Base-by-base conservation (phyloP, 2,797 vertebrate species). In the Distichodus sexfasciatus region DNA sequence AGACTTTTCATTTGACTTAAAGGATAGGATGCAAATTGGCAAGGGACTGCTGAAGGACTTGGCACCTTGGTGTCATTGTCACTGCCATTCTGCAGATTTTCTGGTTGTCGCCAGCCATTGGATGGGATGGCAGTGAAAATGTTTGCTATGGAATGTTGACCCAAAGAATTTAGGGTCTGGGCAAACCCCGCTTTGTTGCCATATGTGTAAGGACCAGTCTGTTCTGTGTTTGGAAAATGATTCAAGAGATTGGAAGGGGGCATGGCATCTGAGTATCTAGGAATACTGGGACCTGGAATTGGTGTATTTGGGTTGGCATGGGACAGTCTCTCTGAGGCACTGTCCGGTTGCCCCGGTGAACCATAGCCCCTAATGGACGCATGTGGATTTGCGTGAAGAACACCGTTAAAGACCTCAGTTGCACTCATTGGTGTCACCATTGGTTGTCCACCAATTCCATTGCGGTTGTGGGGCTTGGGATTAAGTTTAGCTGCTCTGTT, bases 191-290 rank as follows among this genome's bases (percentile, higher is more conserved):
- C 44, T 28, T 59, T 51, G 35, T 28, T 59, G 54, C 9, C 36
- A 28, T 80, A 78, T 0, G 50, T 9, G 2, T 71, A 50, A 0
- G 58, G 35, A 33, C 36, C 12, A 3, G 58, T 62, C 4, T 38
- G 29, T 8, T 41, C 44, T 11, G 26, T n/a, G 35, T 31, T 84
- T 71, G 5, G 75, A 64, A 2, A 83, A 81, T n/a, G 85, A 77
- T 60, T 86, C 79, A 12, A 82, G 57, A 0, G 83, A 76, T 0
- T 79, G 78, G 46, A 70, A 77, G 80, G 84, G 85, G 21, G 87
- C 80, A 43, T 86, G 79, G 7, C 69, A 76, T 83, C 82, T 29
- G 83, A 81, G 1, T 71, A 58, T 0, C 70, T 33, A 0, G 76
- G 75, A 70, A 76, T n/a, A 28, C 26, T 66, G 29, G 60, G 0